phyloP scores from a whole-genome alignment of 1,140 invertebrate genomes.

The Stenopsyche tienmushanensis region DNA sequence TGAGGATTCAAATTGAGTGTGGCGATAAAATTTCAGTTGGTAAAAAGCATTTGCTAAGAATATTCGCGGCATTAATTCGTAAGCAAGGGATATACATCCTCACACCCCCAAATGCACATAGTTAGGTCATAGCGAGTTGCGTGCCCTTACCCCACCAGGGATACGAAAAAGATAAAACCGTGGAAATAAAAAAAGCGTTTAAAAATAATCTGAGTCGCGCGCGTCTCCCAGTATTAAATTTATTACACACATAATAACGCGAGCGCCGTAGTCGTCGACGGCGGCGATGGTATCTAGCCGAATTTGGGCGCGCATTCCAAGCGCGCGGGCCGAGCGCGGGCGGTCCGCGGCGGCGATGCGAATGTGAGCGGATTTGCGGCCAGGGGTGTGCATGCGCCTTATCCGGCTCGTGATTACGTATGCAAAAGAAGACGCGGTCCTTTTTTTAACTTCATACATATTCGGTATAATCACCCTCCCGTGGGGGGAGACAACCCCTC shows the following conservation, averaged over 20 bases:
- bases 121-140: no score
- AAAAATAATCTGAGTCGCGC: slow-evolving; percentile 26
- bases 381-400: slow-evolving; percentile 25
- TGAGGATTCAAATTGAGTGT: no score
- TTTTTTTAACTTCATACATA: slow-evolving; percentile 39
- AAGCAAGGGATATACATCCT: no score
- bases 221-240: slow-evolving; percentile 25
- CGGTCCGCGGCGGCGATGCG: not conserved
- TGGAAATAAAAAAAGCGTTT: slow-evolving; percentile 27
- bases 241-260: slow-evolving; percentile 30
- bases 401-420: slow-evolving; percentile 36
- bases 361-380: slow-evolving; percentile 17
- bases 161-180: not conserved
- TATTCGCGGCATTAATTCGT: no score
- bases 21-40: no score
- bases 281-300: no score
- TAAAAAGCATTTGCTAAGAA: no score
- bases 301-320: slow-evolving; percentile 15
- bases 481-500: not conserved
- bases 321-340: not conserved
- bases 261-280: slow-evolving; percentile 1
- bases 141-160: not conserved
- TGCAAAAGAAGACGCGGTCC: slow-evolving; percentile 36
- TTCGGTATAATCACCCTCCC: slow-evolving; percentile 37
- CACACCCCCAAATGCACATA: no score